Base-by-base conservation (phyloP, 2,113 vertebrate genomes). In the Amazona guildingii region DNA sequence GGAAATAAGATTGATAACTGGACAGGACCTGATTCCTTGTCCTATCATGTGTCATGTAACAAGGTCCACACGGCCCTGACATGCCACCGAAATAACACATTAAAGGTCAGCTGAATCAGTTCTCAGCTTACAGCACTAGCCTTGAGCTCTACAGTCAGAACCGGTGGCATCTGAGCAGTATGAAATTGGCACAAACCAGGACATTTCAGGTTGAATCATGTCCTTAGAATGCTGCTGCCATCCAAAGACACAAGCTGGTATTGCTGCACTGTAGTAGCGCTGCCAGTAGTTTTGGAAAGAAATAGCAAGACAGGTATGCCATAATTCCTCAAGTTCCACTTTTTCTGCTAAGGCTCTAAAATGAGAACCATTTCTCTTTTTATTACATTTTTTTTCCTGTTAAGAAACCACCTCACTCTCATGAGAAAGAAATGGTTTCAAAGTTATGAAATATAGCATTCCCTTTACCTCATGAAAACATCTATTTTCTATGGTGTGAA, bases 201-300 rank as follows among this genome's bases (percentile, higher is more conserved):
- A 41, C 49, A 25, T 70, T 83, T 63, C 0, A 0, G 35, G 69
- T 31, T 55, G 44, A 31, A 29, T 23, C 23, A 1, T 35, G 95
- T 95, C 48, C 33, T 95, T 41, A 96, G 96, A 68, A 88, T 96
- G 68, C 83, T 98, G 91, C 97, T 98, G 97, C 97, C 98, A 98
- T 83, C 97, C 97, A 95, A 96, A 97, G 97, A 87, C 62, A 12
- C 6, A 48, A 70, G 11, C 3, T 84, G 87, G 57, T 93, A 98
- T 74, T 97, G 92, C 76, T 91, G 31, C 20, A 3, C 28, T 17
- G 13, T 23, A 33, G 3, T 11, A 27, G 8, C 13, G 9, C 27
- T 61, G 16, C 4, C 29, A 20, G 24, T 39, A 37, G 23, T 11
- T 87, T 37, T 31, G 13, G 78, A 79, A 57, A 25, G 19, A 69